Base-by-base conservation (phyloP, 1,140 invertebrate species). In the Oreohelix idahoensis region DNA sequence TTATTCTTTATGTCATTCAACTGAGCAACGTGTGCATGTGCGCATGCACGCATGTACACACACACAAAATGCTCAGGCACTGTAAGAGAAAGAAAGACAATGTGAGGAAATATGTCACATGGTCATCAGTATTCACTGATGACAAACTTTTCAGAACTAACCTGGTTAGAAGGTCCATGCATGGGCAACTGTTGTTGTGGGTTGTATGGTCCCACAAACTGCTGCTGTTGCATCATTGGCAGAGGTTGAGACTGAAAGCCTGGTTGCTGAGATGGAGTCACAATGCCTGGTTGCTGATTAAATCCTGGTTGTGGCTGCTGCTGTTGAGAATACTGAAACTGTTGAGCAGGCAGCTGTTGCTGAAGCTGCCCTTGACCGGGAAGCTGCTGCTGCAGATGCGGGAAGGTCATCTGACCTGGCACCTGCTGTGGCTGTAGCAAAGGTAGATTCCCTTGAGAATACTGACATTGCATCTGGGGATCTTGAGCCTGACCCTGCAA, bases 311-410 rank as follows among this genome's bases (percentile, higher is more conserved):
- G 63, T 73, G 39, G 79, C n/a, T 71, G 66, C 8, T 63, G 78
- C 63, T 83, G 83, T 45, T 78, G 20, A 38, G 29, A 66, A 70
- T 36, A 49, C 51, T 32, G 36, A 10, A 4, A 32, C 29, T 77
- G 76, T 45, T 49, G 82, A 36, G n/a, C 45, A 79, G 32, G 58
- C 38, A 63, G 82, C 53, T 81, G 82, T 51, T 70, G 66, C 15
- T 71, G 63, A 5, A 26, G 73, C 26, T 51, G 51, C 4, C 32
- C 38, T n/a, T 83, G 79, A 39, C 75, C 39, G 23, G 32, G 63
- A 20, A 74, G 69, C 17, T 76, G 84, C 23, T 85, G 86, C 76
- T 85, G 83, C 39, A 86, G 82, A 26, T 78, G 86, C 58, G 83
- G 83, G 26, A 49, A n/a, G 11, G 84, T 38, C 29, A 79, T 20